Conservation (phyloP, 2,113 vertebrate species). For the Fulmarus glacialis region DNA sequence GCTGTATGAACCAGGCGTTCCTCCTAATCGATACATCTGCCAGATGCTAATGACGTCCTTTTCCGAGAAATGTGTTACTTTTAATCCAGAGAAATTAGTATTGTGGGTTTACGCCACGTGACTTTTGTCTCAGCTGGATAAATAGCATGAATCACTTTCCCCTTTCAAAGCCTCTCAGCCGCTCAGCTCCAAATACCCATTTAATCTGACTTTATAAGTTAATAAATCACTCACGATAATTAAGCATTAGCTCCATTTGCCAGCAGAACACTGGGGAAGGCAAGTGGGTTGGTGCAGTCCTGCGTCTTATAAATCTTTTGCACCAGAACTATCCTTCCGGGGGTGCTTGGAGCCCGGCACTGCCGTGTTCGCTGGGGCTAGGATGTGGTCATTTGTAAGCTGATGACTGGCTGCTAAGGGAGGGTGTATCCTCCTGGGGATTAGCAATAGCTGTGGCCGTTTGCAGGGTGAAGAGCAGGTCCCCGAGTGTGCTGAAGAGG, state of each 20-base stretch:
- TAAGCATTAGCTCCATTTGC: slow-evolving; percentile 30
- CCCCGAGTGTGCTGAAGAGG: neutral
- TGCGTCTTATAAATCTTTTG: neutral
- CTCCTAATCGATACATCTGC: neutral
- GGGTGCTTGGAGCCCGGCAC: accelerated
- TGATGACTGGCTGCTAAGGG: neutral
- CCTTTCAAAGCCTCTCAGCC: slow-evolving; percentile 35
- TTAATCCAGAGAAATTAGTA: neutral
- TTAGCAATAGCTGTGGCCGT: neutral
- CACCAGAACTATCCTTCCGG: neutral
- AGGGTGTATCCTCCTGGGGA: neutral
- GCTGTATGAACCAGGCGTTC: neutral
- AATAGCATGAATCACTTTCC: slow-evolving; percentile 45
- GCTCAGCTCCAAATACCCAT: slow-evolving; percentile 42
- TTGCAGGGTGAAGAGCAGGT: neutral
- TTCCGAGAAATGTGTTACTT: neutral
- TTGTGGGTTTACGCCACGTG: neutral
- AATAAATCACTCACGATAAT: slow-evolving; percentile 65
- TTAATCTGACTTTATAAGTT: slow-evolving; percentile 67
- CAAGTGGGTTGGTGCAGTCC: neutral
- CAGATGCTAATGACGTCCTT: neutral
- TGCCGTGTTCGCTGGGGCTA: neutral
- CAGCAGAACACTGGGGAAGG: neutral
- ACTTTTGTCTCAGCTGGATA: slow-evolving; percentile 54
- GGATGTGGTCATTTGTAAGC: neutral